Percentiles rank a stretch among this genome's conserved stretches.
phyloP scores from a whole-genome alignment of 2,888 invertebrate genomes.

The Melangyna quadrimaculata region DNA sequence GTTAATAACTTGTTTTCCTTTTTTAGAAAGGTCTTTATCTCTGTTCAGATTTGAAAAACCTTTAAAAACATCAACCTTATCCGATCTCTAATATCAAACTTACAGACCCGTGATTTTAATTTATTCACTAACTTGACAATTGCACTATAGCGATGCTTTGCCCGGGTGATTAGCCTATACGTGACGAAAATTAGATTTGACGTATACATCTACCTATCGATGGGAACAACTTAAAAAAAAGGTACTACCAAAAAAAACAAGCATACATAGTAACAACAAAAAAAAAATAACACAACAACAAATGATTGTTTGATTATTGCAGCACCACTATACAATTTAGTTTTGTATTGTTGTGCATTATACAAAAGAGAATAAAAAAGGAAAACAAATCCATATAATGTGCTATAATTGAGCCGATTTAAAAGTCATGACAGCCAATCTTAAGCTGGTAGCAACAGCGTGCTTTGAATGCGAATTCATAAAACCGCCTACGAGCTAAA shows the following conservation, averaged over 20 bases:
- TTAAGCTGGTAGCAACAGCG: constrained; percentile 26
- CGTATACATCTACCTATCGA: background rate
- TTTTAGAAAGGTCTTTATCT: too few species aligned
- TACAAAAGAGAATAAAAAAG: constrained; percentile 9
- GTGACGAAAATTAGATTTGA: constrained; percentile 33
- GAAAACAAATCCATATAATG: constrained; percentile 30
- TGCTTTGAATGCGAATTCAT: constrained; percentile 39
- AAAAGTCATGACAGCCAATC: constrained; percentile 43
- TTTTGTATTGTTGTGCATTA: constrained; percentile 18
- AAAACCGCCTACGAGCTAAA: constrained; percentile 30
- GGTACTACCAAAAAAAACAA: background rate
- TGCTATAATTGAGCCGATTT: constrained; percentile 56
- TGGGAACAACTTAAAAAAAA: background rate
- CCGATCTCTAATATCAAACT: background rate
- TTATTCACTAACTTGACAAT: constrained; percentile 32
- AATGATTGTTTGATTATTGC: constrained; percentile 50
- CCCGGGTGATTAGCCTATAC: constrained; percentile 3
- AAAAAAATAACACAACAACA: background rate
- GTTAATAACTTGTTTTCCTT: too few species aligned
- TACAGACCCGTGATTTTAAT: too few species aligned
- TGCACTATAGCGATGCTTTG: constrained; percentile 1
- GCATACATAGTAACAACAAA: background rate
- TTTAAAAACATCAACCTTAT: background rate
- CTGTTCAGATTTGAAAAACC: background rate
- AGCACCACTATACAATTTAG: constrained; percentile 18